Evolutionary conservation across 2,113 vertebrate genomes (phyloP), one percentile per base, ranked within the genome.

Genomic region (Mohoua ochrocephala): DNA sequence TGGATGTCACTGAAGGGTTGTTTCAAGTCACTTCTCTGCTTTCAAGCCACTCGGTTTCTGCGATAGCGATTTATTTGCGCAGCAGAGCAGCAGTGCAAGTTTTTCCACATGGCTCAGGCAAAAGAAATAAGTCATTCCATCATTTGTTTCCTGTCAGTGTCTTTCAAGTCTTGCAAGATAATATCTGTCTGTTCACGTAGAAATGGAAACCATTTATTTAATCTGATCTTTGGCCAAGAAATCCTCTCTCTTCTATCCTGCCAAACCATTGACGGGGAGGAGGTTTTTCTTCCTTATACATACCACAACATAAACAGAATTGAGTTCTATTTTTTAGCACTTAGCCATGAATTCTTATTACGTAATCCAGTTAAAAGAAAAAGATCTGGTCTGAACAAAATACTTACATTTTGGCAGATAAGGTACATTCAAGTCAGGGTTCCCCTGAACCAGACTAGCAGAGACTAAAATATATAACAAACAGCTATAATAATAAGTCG

Each of bases 171-270:
- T 57, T 69, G 44, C n/a, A 65, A 79, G 82, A 85, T 65, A 45
- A 16, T 15, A 76, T 93, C 87, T 83, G 26, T 63, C 47, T 15
- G 31, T 57, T 80, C 50, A 53, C 0, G 0, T 50, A 79, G 59
- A 94, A 87, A 80, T 90, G 91, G 87, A 93, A 95, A 90, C 59
- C 91, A 68, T 90, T 78, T 82, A 67, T 68, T 81, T 90, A 6
- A 65, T 73, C 37, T 73, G 78, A 68, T 83, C 70, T 75, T 79
- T 44, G 75, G 63, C 74, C 74, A 53, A 68, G 69, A 83, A 79
- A 91, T 42, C 26, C 59, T 79, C 31, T 67, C 7, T 50, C 42
- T 88, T 45, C 75, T 54, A 26, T 45, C 59, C 63, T 57, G 76
- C 78, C 91, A 91, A 87, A 80, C 37, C 54, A 47, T 61, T 53